These are phyloP conservation scores for Bhutanitis thaidina DNA, from an alignment of 2,888 invertebrate species.

Conservation along the genomic window DNA sequence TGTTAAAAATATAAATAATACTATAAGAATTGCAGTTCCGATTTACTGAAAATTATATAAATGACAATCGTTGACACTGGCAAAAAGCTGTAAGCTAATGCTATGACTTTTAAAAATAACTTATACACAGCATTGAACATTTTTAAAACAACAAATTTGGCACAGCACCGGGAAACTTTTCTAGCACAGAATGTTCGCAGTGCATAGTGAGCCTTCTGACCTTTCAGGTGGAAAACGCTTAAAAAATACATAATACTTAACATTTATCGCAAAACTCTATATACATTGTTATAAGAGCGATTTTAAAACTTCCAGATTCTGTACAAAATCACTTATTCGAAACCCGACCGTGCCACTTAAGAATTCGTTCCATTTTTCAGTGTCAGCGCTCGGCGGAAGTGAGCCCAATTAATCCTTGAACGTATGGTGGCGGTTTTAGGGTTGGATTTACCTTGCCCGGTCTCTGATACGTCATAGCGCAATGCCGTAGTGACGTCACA, in stretches of 20 bases:
- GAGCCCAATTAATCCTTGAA: background rate
- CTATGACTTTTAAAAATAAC: too few species aligned
- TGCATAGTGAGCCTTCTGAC: background rate
- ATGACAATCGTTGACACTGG: too few species aligned
- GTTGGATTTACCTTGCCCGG: constrained; percentile 33
- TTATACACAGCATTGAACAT: too few species aligned
- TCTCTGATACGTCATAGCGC: constrained; percentile 43
- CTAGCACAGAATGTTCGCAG: background rate
- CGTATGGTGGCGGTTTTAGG: constrained; percentile 25
- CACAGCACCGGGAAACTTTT: too few species aligned
- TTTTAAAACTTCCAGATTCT: background rate
- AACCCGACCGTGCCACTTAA: background rate
- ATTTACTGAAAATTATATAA: too few species aligned
- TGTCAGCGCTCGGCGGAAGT: background rate
- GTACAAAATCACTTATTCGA: background rate
- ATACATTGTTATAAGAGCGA: background rate
- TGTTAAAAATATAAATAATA: too few species aligned
- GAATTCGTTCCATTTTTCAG: constrained; percentile 20
- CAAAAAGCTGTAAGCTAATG: too few species aligned
- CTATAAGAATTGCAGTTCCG: too few species aligned
- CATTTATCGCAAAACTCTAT: background rate
- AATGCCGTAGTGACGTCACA: constrained; percentile 62
- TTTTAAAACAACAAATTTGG: too few species aligned
- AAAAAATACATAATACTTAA: constrained; percentile 1
- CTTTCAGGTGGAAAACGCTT: background rate